Evolutionary conservation across 2,797 vertebrate species (phyloP).

Genomic region (Cirrhinus mrigala): DNA sequence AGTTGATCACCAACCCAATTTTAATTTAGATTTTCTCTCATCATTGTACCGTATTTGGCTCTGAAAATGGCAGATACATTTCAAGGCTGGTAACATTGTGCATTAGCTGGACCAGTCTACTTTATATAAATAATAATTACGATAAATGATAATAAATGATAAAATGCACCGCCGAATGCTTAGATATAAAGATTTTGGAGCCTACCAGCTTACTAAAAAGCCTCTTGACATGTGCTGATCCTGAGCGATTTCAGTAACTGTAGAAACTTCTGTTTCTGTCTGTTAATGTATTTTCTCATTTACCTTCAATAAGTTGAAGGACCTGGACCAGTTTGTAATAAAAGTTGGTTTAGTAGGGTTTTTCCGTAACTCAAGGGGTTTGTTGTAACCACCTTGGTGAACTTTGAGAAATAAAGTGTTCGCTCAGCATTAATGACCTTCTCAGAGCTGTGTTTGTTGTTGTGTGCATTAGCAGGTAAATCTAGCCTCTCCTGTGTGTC

Average conservation of each 20-base stretch:
- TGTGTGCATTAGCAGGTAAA: conserved; percentile 18
- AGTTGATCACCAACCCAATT: neutral
- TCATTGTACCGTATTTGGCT: neutral
- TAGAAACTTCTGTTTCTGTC: neutral
- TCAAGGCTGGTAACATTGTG: neutral
- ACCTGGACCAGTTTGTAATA: neutral
- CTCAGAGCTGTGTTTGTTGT: conserved; percentile 23
- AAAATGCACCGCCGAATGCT: too few relatives aligned
- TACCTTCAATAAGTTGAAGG: neutral
- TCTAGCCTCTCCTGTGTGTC: conserved; percentile 26
- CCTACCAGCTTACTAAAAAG: neutral
- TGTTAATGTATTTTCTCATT: neutral
- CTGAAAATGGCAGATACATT: neutral
- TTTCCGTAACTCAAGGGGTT: neutral
- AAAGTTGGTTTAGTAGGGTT: neutral
- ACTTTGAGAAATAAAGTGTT: conserved; percentile 28
- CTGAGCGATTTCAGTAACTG: neutral
- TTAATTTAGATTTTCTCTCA: neutral
- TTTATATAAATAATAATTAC: neutral
- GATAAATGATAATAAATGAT: neutral
- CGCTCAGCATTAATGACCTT: conserved; percentile 18
- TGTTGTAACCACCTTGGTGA: neutral
- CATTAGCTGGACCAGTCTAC: neutral
- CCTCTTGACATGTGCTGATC: neutral
- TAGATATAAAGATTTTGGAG: neutral